Percentiles rank a stretch among this genome's conserved stretches.
These are phyloP conservation scores for Trissolcus brochymenae DNA, from an alignment of 2,888 invertebrate species.

Conservation along the genomic window DNA sequence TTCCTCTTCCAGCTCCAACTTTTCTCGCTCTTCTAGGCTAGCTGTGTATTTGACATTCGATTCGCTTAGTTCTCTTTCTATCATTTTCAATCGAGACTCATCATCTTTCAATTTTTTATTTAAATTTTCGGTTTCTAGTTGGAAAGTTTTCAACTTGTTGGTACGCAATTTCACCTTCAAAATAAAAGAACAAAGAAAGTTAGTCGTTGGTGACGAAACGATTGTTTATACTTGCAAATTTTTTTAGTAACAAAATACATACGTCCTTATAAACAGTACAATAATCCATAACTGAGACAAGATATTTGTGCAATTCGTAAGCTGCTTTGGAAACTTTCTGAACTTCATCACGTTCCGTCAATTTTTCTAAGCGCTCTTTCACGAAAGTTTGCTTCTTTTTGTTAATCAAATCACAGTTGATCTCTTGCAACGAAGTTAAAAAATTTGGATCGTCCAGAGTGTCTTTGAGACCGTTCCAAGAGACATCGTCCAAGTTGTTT, in stretches of 20 bases:
- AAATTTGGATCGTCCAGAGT: constrained; percentile 95
- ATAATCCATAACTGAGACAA: constrained; percentile 91
- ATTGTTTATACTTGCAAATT: too few species aligned
- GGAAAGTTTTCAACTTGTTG: constrained; percentile 87
- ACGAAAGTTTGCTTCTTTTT: constrained; percentile 83
- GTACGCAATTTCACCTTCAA: constrained; percentile 84
- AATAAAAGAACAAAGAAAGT: constrained; percentile 23
- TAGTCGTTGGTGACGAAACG: too few species aligned
- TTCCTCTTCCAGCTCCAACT: constrained; percentile 88
- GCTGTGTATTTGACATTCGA: constrained; percentile 86
- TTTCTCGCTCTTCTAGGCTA: constrained; percentile 83
- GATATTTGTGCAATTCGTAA: constrained; percentile 89
- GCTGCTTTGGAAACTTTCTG: constrained; percentile 90
- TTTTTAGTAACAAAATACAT: background rate
- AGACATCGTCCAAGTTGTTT: constrained; percentile 88
- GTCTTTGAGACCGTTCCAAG: constrained; percentile 92
- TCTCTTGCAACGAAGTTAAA: constrained; percentile 86
- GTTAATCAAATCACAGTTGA: constrained; percentile 89
- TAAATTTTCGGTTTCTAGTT: constrained; percentile 82
- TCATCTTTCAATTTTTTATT: constrained; percentile 81
- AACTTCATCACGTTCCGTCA: constrained; percentile 88
- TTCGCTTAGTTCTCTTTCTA: constrained; percentile 82
- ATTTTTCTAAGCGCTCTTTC: constrained; percentile 84
- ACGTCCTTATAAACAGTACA: constrained; percentile 91
- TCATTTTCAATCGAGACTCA: constrained; percentile 80